phyloP scores from a whole-genome alignment of 35 echinoderm and acorn worm species.

The Apostichopus californicus region DNA sequence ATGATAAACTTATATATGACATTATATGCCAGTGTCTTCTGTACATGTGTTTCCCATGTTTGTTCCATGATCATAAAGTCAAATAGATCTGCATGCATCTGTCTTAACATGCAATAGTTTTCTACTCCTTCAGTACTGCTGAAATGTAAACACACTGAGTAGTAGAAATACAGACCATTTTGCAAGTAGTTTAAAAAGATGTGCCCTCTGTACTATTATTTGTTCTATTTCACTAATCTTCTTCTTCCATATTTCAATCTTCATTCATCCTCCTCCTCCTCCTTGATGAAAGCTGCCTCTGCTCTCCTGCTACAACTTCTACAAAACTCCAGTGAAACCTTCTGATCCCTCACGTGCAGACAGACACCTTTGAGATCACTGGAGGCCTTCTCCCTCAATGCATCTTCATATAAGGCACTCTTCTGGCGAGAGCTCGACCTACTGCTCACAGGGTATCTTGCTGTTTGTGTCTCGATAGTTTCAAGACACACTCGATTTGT shows the following conservation, averaged over 20 bases:
- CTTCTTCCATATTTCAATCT: background rate
- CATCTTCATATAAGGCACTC: constrained; percentile 5
- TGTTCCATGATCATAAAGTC: too few relatives aligned
- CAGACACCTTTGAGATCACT: constrained; percentile 57
- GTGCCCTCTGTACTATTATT: background rate
- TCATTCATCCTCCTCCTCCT: background rate
- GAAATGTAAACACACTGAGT: background rate
- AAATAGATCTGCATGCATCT: background rate
- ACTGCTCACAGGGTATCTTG: background rate
- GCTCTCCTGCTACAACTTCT: constrained; percentile 68
- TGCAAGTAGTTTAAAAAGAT: background rate
- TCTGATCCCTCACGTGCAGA: constrained; percentile 65
- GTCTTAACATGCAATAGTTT: background rate
- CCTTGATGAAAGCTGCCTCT: constrained; percentile 49
- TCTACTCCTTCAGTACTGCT: background rate
- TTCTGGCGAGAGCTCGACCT: background rate
- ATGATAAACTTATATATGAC: too few relatives aligned
- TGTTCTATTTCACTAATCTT: background rate
- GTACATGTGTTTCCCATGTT: too few relatives aligned
- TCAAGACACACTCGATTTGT: constrained; percentile 23
- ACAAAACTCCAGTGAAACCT: constrained; percentile 81
- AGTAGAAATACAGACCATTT: background rate
- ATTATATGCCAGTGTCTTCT: too few relatives aligned
- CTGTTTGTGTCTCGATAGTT: background rate
- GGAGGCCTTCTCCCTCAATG: constrained; percentile 9